Conservation (phyloP, 1,140 invertebrate species). For the Drosophila mauritiana region DNA sequence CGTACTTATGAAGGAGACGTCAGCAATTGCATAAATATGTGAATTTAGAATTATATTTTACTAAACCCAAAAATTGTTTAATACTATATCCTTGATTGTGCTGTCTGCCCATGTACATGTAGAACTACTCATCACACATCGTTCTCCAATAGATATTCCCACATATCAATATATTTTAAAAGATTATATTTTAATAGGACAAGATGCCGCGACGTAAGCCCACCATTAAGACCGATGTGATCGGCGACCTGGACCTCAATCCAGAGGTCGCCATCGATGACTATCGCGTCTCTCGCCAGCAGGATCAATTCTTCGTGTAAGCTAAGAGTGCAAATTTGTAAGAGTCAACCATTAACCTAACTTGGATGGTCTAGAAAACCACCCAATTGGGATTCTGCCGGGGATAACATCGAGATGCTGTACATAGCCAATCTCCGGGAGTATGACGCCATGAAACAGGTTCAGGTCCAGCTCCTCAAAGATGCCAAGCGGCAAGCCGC, state of each 20-base stretch:
- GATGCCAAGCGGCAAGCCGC: slow-evolving; percentile 50
- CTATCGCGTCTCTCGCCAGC: slow-evolving; percentile 63
- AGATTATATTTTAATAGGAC: background rate
- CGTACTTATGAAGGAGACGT: too few species aligned
- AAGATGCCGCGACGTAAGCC: slow-evolving; percentile 75
- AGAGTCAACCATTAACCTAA: background rate
- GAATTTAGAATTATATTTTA: too few species aligned
- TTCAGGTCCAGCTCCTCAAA: slow-evolving; percentile 59
- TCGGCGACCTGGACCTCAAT: slow-evolving; percentile 65
- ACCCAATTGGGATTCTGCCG: slow-evolving; percentile 71
- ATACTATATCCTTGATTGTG: background rate
- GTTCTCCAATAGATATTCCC: background rate
- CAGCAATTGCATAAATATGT: too few species aligned
- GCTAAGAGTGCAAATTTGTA: background rate
- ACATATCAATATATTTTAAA: slow-evolving; percentile 2
- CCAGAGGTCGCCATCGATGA: slow-evolving; percentile 63
- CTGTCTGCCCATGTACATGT: background rate
- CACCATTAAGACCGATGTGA: slow-evolving; percentile 69
- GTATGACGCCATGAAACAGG: slow-evolving; percentile 58
- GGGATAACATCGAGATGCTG: slow-evolving; percentile 68
- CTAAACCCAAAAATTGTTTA: background rate
- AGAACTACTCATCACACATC: background rate
- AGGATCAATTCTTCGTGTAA: slow-evolving; percentile 69
- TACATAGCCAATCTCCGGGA: slow-evolving; percentile 71
- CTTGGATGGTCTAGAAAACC: slow-evolving; percentile 48